Evolutionary conservation across 2,113 vertebrate genomes (phyloP), one percentile per base, ranked within the genome.

Genomic region (Sisor rabdophorus): DNA sequence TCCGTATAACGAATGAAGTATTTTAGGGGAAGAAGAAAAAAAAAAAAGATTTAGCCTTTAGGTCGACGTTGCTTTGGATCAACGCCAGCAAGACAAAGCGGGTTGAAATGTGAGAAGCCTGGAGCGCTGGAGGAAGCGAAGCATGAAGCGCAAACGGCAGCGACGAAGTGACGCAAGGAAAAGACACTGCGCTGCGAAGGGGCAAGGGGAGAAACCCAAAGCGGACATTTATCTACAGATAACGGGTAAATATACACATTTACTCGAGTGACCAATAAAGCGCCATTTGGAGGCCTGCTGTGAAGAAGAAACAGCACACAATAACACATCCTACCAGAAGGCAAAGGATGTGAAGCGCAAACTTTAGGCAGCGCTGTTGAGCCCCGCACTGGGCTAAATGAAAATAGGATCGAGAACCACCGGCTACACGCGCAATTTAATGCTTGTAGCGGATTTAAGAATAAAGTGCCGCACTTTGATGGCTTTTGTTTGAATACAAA

Each of bases 121-220:
- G 82, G 82, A 84, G 73, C 64, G 80, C 77, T 36, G 72, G 32
- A 71, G 47, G 1, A 60, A 87, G 82, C 48, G 67, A 68, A 87
- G 83, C 61, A 93, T 93, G 92, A 93, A 93, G 84, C 91, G 92
- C 80, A 93, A 93, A 81, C 88, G 87, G 87, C 91, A 92, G 80
- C 85, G 89, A 68, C 89, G 91, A 87, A 77, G 79, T 40, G 92
- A 91, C 82, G 86, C 88, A 63, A 90, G 87, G 81, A 93, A 92
- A 79, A 90, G 89, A 76, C 88, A 89, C 78, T 87, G 90, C 78
- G 86, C 90, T 67, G 87, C 87, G 68, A 85, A 73, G 68, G 80
- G 88, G 84, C 85, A 85, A 30, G 87, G 88, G 87, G 89, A 88
- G 85, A 89, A 89, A 87, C 85, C 83, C 78, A 81, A 76, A 83